phyloP scores from a whole-genome alignment of 2,888 invertebrate species.

The Sesia bembeciformis region DNA sequence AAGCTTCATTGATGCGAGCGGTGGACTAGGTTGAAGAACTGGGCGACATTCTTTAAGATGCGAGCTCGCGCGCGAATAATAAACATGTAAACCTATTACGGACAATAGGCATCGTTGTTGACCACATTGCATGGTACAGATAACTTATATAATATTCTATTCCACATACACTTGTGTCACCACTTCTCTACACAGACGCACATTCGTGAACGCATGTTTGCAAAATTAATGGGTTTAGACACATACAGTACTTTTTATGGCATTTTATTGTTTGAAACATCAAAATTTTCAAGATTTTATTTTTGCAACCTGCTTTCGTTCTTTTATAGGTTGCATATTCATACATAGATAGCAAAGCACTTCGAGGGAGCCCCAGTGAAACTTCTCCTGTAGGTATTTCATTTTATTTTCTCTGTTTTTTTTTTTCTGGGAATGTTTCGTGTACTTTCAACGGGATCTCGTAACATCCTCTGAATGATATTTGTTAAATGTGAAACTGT shows the following conservation, averaged over 20 bases:
- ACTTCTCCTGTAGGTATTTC: conserved; percentile 82
- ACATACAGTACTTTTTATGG: conserved; percentile 5
- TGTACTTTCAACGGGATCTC: conserved; percentile 3
- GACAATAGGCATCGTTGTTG: too few species aligned
- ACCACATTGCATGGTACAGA: not conserved
- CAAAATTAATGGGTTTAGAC: not conserved
- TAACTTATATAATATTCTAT: not conserved
- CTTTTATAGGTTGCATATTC: conserved; percentile 79
- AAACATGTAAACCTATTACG: too few species aligned
- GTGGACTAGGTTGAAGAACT: too few species aligned
- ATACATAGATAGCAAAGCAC: conserved; percentile 66
- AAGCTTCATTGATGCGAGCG: too few species aligned
- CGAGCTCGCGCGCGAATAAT: too few species aligned
- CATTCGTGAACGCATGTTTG: conserved; percentile 16
- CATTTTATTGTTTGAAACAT: conserved; percentile 17
- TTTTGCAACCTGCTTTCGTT: conserved; percentile 72
- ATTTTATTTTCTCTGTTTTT: conserved; percentile 36
- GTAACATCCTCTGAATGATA: not conserved
- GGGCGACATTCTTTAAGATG: too few species aligned
- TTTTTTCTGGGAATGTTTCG: conserved; percentile 9
- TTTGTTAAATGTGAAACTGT: not conserved
- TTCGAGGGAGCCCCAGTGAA: conserved; percentile 71
- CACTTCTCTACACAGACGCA: not conserved
- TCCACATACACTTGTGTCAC: not conserved
- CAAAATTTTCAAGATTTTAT: conserved; percentile 40